Evolutionary conservation across 2,888 invertebrate genomes (phyloP).

Genomic region (Pyralis farinalis): DNA sequence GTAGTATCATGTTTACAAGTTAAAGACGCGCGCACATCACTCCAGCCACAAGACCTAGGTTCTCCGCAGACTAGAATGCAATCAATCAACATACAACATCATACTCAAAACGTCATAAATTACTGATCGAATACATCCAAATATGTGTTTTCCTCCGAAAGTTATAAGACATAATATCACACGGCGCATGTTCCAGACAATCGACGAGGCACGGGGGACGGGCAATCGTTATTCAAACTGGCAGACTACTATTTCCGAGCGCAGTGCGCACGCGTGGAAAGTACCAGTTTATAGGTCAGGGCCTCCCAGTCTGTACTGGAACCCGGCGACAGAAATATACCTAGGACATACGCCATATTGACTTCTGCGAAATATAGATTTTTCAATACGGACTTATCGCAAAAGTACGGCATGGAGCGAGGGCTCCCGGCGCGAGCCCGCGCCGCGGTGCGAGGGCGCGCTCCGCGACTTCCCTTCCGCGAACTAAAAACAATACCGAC

Average conservation of each 20-base stretch:
- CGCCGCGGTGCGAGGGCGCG: constrained; percentile 18
- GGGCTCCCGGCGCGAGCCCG: constrained; percentile 18
- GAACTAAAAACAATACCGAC: constrained; percentile 26
- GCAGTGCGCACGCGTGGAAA: constrained; percentile 64
- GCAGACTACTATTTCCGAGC: constrained; percentile 55
- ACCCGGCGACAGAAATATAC: constrained; percentile 56
- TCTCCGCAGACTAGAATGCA: constrained; percentile 31
- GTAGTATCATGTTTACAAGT: neutral
- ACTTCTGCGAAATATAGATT: constrained; percentile 23
- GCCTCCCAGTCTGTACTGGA: constrained; percentile 66
- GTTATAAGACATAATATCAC: constrained; percentile 40
- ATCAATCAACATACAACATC: constrained; percentile 34
- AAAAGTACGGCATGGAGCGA: constrained; percentile 31
- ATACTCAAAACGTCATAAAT: constrained; percentile 9
- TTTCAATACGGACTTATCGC: constrained; percentile 6
- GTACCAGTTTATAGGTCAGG: constrained; percentile 67
- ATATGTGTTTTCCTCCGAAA: constrained; percentile 22
- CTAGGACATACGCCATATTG: constrained; percentile 51
- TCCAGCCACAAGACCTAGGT: constrained; percentile 1
- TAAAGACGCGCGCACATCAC: neutral
- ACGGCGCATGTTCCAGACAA: constrained; percentile 52
- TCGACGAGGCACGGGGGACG: constrained; percentile 51
- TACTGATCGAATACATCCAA: constrained; percentile 11
- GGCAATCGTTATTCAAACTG: constrained; percentile 72
- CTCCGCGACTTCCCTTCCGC: constrained; percentile 30